A percentile compares a stretch with the other conserved stretches of the same genome.
These are phyloP conservation scores for Chaetophractus vellerosus DNA, from an alignment of 2,797 vertebrate species.

Conservation along the genomic window DNA sequence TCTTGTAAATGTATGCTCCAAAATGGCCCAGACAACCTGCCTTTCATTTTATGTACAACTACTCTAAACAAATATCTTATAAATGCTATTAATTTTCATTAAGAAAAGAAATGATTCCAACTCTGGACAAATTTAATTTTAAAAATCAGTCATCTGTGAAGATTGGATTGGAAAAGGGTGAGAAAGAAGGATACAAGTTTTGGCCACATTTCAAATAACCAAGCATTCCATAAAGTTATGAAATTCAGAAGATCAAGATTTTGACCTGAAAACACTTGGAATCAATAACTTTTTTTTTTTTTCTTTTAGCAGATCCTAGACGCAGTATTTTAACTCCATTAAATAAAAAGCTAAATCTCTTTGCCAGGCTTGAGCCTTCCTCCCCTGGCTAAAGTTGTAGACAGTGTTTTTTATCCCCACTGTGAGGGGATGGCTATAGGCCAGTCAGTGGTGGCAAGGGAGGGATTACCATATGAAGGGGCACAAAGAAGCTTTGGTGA, in stretches of 20 bases:
- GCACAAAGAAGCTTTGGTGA: background rate
- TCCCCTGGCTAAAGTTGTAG: background rate
- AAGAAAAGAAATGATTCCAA: constrained; percentile 20
- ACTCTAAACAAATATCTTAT: constrained; percentile 19
- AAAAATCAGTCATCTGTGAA: constrained; percentile 59
- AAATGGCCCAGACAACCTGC: background rate
- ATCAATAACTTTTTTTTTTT: background rate
- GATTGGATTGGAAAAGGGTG: constrained; percentile 25
- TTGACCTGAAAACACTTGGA: constrained; percentile 28
- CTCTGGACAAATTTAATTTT: constrained; percentile 60
- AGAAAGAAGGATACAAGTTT: background rate
- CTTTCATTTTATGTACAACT: background rate
- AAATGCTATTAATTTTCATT: constrained; percentile 67
- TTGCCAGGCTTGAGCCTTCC: background rate
- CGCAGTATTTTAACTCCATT: background rate
- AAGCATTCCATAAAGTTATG: constrained; percentile 23
- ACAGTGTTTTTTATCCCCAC: constrained; percentile 25
- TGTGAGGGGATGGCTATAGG: background rate
- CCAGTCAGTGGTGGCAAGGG: background rate
- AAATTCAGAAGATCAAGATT: constrained; percentile 55
- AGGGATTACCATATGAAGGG: background rate
- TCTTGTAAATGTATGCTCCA: constrained; percentile 24
- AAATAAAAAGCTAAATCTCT: constrained; percentile 53
- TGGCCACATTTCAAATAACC: constrained; percentile 37
- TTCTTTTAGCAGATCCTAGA: background rate